phyloP scores from a whole-genome alignment of 2,113 vertebrate species.

The Cyrtonyx montezumae region DNA sequence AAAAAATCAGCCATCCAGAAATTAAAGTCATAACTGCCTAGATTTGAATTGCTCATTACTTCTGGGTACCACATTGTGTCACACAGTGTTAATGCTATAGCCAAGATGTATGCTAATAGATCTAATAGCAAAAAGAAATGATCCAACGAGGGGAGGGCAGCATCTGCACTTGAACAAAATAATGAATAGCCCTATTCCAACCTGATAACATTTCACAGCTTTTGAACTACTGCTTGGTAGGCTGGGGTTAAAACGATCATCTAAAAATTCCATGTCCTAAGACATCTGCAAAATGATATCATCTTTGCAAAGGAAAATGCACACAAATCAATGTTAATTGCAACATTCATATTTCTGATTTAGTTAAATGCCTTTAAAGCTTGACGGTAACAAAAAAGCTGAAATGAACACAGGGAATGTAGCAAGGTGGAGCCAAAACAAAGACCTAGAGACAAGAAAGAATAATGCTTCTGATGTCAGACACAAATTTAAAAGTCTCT shows the following conservation, averaged over 20 bases:
- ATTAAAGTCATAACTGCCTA: background rate
- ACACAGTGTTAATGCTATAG: background rate
- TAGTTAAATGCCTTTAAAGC: background rate
- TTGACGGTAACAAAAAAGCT: background rate
- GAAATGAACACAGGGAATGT: background rate
- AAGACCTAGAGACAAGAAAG: background rate
- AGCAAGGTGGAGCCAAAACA: accelerated
- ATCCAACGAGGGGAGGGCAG: background rate
- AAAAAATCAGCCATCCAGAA: background rate
- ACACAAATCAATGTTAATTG: conserved; percentile 3
- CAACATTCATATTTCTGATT: background rate
- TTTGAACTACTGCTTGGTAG: background rate
- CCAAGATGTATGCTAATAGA: conserved; percentile 18
- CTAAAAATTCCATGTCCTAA: background rate
- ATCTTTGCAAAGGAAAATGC: background rate
- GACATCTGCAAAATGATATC: background rate
- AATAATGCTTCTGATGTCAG: background rate
- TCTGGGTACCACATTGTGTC: conserved; percentile 7
- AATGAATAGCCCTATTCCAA: background rate
- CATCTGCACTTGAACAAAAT: background rate
- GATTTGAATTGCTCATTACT: conserved; percentile 39
- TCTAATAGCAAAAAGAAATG: background rate
- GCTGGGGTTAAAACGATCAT: background rate
- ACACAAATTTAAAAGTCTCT: background rate
- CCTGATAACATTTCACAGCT: background rate